These are phyloP conservation scores for Meda fulgida DNA, from an alignment of 2,797 vertebrate species.

Conservation along the genomic window DNA sequence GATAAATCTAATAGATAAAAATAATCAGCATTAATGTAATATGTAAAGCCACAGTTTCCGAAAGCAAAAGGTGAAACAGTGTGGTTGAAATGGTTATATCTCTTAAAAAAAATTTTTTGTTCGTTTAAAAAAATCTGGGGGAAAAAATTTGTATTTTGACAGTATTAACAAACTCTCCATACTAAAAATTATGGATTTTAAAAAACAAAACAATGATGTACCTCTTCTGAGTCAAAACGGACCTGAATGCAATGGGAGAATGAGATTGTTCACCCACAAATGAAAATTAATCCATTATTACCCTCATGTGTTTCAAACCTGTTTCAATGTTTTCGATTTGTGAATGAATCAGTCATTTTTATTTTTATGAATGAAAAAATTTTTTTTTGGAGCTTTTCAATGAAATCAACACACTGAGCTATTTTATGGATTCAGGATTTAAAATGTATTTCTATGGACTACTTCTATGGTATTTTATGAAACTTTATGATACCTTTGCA, in stretches of 20 bases:
- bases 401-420: not conserved
- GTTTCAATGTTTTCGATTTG: not conserved
- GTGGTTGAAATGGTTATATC: no score
- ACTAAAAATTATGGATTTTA: not conserved
- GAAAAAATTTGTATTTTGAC: not conserved
- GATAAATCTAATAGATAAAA: not conserved
- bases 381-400: not conserved
- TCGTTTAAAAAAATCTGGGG: no score
- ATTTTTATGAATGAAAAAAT: not conserved
- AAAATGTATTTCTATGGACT: no score
- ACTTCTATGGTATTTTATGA: no score
- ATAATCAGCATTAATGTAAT: not conserved
- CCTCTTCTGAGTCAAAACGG: not conserved
- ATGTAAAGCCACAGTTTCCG: not conserved
- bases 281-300: not conserved
- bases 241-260: not conserved
- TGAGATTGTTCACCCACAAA: not conserved
- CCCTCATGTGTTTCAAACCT: not conserved
- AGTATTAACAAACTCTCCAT: not conserved
- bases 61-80: no score
- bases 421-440: no score
- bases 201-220: not conserved
- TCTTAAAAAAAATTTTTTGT: no score
- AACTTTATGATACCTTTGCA: no score
- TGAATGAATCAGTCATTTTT: not conserved